Evolutionary conservation across 1,140 invertebrate genomes (phyloP), one percentile per base, ranked within the genome.

Genomic region (Neodiprion lecontei): DNA sequence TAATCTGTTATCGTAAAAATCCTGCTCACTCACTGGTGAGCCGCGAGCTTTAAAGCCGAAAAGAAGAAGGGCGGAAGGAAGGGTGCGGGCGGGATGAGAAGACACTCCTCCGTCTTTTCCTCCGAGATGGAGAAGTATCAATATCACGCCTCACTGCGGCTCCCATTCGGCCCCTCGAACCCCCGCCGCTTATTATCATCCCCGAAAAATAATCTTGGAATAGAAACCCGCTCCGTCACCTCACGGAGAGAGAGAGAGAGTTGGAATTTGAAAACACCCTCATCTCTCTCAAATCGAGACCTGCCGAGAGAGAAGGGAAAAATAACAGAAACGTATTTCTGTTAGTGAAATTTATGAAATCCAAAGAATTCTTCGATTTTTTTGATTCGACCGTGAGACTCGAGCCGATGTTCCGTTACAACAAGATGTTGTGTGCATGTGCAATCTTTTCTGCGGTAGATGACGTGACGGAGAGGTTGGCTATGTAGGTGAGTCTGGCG

Each of bases 61-160:
- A 66, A 73, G 67, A 70, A 72, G 69, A 78, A 67, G 53, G 72
- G 17, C 21, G 75, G 69, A 67, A 73, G 68, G 74, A 74, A 73
- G 71, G 73, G 73, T 69, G n/a, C 53, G 50, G 72, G 76, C 74
- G 69, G 69, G 77, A 77, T 74, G 77, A 76, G 70, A 82, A 75
- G 80, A 80, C 80, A 81, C 81, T 82, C 82, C 75, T 81, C 75
- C 17, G 67, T 21, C 53, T 61, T 61, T 61, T 61, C 7, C 40
- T 23, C 14, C 78, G 77, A 84, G 79, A 82, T 78, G 80, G 79
- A 82, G 76, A 81, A 83, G 83, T 83, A 84, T 84, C 83, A 84
- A 84, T 84, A 84, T 84, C 83, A 83, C 82, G 83, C 83, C 80
- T 83, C 82, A 79, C 78, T 84, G 83, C 81, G 76, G 74, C 72